A percentile compares a stretch with the other conserved stretches of the same genome.
These are phyloP conservation scores for Pica pica DNA, from an alignment of 2,113 vertebrate genomes.

Conservation along the genomic window DNA sequence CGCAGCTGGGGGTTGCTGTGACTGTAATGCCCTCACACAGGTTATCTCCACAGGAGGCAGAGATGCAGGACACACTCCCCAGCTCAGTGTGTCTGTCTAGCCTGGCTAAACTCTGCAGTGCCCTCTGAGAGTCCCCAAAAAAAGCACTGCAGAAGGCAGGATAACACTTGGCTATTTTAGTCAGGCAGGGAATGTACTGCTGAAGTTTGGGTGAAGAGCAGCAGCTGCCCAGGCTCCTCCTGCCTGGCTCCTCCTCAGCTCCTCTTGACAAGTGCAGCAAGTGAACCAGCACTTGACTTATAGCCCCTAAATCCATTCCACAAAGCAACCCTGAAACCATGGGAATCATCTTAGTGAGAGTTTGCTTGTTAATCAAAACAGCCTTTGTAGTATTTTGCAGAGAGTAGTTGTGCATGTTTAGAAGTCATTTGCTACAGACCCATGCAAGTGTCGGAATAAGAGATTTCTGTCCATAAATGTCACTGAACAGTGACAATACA, in stretches of 20 bases:
- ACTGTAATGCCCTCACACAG: not conserved
- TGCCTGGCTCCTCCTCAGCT: not conserved
- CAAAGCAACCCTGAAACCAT: not conserved
- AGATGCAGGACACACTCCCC: not conserved
- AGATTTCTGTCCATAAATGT: not conserved
- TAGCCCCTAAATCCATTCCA: not conserved
- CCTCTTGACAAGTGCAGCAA: not conserved
- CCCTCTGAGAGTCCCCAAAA: not conserved
- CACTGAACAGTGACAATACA: not conserved
- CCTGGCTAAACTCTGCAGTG: not conserved
- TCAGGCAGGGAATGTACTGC: not conserved
- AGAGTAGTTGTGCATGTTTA: not conserved
- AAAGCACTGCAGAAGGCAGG: not conserved
- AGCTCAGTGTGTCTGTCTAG: not conserved
- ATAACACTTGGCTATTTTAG: not conserved
- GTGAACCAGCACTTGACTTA: not conserved
- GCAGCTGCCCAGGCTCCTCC: not conserved
- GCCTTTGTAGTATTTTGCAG: not conserved
- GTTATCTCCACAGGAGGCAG: not conserved
- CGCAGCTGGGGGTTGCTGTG: not conserved
- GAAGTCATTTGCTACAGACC: not conserved
- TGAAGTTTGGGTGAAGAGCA: not conserved
- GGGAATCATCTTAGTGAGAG: not conserved
- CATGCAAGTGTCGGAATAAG: not conserved
- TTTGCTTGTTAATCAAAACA: not conserved